These are phyloP conservation scores for Hypothenemus hampei DNA, from an alignment of 1,140 invertebrate genomes.

Conservation along the genomic window DNA sequence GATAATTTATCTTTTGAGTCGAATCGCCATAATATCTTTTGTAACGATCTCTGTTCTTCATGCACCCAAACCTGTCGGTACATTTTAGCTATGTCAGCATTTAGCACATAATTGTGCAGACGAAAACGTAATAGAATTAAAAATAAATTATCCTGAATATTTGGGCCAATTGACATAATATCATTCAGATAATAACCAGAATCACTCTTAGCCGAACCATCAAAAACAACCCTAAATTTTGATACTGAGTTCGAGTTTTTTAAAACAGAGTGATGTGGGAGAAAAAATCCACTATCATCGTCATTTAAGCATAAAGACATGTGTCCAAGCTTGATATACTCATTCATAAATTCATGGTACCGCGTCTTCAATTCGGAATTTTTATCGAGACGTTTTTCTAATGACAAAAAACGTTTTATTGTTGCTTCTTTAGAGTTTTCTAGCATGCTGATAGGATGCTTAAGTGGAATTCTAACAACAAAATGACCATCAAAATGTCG, in stretches of 20 bases:
- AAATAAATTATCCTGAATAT: slow-evolving; percentile 39
- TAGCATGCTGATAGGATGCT: neutral
- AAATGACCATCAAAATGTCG: neutral
- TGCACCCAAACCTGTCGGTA: slow-evolving; percentile 45
- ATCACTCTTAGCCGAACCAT: slow-evolving; percentile 36
- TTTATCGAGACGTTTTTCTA: slow-evolving; percentile 23
- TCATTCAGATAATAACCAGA: slow-evolving; percentile 37
- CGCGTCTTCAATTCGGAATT: slow-evolving; percentile 1
- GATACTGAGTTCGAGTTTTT: no score
- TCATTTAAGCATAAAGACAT: no score
- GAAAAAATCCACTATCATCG: no score
- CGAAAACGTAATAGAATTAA: slow-evolving; percentile 38
- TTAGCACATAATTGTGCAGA: slow-evolving; percentile 23
- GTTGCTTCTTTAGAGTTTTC: neutral
- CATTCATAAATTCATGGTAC: slow-evolving; percentile 30
- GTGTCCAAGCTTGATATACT: slow-evolving; percentile 39
- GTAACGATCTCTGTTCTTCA: slow-evolving; percentile 35
- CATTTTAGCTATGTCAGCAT: slow-evolving; percentile 46
- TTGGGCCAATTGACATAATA: slow-evolving; percentile 33
- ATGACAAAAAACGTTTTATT: slow-evolving; percentile 27
- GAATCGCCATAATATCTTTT: slow-evolving; percentile 42
- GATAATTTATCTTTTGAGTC: neutral
- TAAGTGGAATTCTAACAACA: slow-evolving; percentile 5
- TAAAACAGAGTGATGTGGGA: no score
- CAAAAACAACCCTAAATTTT: no score